Conservation (phyloP, 2,113 vertebrate species). For the Gavia stellata region DNA sequence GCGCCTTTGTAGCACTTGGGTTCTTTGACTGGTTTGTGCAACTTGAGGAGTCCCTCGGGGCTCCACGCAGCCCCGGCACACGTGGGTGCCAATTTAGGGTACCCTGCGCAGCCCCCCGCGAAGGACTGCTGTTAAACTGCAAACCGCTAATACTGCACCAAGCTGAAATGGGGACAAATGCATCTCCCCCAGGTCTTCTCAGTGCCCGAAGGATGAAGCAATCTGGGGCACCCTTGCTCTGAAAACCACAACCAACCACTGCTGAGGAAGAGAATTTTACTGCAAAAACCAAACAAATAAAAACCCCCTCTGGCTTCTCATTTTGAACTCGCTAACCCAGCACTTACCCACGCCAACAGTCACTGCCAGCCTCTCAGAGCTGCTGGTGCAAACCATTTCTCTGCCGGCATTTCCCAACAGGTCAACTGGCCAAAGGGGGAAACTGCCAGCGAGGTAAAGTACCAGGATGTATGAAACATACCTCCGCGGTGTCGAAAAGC, state of each 20-base stretch:
- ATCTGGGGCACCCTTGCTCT: background rate
- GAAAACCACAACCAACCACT: background rate
- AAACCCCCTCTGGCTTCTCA: background rate
- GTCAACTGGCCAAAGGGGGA: background rate
- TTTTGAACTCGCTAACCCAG: background rate
- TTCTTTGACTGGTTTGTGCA: background rate
- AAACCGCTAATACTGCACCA: rapidly evolving
- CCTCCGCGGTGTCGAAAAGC: constrained; percentile 77
- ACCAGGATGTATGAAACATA: constrained; percentile 21
- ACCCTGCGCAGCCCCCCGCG: background rate
- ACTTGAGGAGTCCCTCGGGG: background rate
- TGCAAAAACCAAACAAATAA: background rate
- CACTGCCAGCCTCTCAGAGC: background rate
- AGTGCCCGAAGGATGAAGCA: background rate
- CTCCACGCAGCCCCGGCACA: rapidly evolving
- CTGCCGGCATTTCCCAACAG: background rate
- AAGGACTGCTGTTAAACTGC: background rate
- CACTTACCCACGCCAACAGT: background rate
- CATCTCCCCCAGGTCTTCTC: background rate
- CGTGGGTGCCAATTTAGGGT: background rate
- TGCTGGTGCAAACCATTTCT: background rate
- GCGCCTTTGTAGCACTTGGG: background rate
- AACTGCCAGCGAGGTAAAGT: background rate
- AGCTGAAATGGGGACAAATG: background rate
- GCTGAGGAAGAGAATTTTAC: background rate